These are phyloP conservation scores for Barypeithes pellucidus DNA, from an alignment of 2,888 invertebrate species.

Conservation along the genomic window DNA sequence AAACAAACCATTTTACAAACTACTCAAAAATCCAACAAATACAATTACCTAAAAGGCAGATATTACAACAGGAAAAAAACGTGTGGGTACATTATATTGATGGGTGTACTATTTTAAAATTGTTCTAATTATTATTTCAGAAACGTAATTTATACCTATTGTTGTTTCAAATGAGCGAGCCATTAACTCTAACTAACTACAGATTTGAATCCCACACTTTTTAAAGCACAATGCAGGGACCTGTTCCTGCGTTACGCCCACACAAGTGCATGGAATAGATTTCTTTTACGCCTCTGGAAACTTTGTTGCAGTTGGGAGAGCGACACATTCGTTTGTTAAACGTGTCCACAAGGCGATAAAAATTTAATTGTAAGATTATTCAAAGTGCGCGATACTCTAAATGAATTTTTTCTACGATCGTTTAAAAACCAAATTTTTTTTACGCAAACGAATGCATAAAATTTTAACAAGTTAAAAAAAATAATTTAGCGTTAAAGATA, in stretches of 20 bases:
- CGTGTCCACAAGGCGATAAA: neutral
- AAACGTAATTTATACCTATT: slow-evolving; percentile 15
- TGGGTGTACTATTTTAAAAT: neutral
- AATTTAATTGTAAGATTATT: too few species aligned
- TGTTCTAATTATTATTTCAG: slow-evolving; percentile 10
- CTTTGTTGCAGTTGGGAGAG: slow-evolving; percentile 11
- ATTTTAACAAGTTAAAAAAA: too few species aligned
- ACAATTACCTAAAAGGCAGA: neutral
- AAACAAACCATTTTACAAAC: too few species aligned
- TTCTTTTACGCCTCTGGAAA: neutral
- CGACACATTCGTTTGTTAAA: slow-evolving; percentile 1
- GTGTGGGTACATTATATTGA: slow-evolving; percentile 1
- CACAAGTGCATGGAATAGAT: neutral
- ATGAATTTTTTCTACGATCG: too few species aligned
- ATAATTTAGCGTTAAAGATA: too few species aligned
- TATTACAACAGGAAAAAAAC: too few species aligned
- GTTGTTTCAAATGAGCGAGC: slow-evolving; percentile 4
- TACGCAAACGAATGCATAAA: too few species aligned
- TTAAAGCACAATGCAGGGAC: slow-evolving; percentile 19
- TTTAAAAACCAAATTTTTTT: too few species aligned
- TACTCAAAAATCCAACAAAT: neutral
- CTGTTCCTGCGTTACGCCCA: slow-evolving; percentile 15
- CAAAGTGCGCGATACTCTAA: too few species aligned
- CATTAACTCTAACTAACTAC: slow-evolving; percentile 17
- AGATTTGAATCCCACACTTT: slow-evolving; percentile 20